phyloP scores from a whole-genome alignment of 1,140 invertebrate genomes.

The Eriosoma lanigerum region DNA sequence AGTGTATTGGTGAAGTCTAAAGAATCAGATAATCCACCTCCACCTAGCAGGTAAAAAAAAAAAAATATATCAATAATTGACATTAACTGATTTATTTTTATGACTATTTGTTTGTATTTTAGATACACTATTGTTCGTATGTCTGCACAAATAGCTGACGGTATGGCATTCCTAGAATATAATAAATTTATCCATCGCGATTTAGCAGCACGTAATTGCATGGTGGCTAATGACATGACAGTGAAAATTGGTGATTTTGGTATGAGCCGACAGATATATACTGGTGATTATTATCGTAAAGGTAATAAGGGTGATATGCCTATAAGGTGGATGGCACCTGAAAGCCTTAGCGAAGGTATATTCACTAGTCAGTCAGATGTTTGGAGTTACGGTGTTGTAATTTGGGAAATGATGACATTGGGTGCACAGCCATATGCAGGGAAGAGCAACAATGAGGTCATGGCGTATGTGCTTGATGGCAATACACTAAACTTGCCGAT shows the following conservation, averaged over 20 bases:
- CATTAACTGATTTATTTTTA: background rate
- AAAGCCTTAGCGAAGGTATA: slow-evolving; percentile 92
- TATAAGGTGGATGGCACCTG: slow-evolving; percentile 91
- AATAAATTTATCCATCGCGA: slow-evolving; percentile 97
- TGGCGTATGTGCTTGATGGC: slow-evolving; percentile 85
- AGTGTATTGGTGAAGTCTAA: slow-evolving; percentile 72
- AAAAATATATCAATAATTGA: background rate
- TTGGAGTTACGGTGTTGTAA: slow-evolving; percentile 94
- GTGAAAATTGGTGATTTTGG: slow-evolving; percentile 97
- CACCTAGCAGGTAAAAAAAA: slow-evolving; percentile 35
- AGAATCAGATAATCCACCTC: slow-evolving; percentile 40
- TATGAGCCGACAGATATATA: slow-evolving; percentile 94
- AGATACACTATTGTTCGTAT: slow-evolving; percentile 62
- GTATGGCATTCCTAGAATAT: slow-evolving; percentile 93
- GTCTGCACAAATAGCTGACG: slow-evolving; percentile 97
- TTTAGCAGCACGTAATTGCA: slow-evolving; percentile 97
- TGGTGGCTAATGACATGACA: slow-evolving; percentile 86
- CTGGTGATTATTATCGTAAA: slow-evolving; percentile 95
- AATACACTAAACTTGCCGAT: slow-evolving; percentile 82
- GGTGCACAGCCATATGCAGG: slow-evolving; percentile 96
- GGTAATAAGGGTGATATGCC: slow-evolving; percentile 82
- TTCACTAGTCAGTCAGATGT: slow-evolving; percentile 91
- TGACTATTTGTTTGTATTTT: background rate
- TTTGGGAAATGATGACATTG: slow-evolving; percentile 98
- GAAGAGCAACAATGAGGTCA: slow-evolving; percentile 72